These are phyloP conservation scores for Takifugu ocellatus DNA, from an alignment of 2,797 vertebrate genomes.

Conservation along the genomic window DNA sequence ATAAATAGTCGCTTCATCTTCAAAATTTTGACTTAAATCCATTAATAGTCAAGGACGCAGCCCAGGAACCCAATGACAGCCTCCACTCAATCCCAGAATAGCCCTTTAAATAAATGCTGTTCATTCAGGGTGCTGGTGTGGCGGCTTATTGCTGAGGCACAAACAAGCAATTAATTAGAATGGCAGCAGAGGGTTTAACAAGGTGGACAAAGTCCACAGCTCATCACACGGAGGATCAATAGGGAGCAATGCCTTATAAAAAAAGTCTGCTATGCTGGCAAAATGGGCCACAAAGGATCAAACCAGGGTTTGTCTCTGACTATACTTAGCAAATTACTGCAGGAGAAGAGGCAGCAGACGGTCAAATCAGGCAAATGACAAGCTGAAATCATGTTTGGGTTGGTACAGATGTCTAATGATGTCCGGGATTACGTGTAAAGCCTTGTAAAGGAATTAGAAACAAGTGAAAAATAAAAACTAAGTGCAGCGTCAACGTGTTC, in stretches of 20 bases:
- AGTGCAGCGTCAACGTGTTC: no score
- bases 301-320: background rate
- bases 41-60: background rate
- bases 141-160: slow-evolving; percentile 33
- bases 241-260: slow-evolving; percentile 30
- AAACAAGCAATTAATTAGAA: slow-evolving; percentile 36
- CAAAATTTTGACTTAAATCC: slow-evolving; percentile 10
- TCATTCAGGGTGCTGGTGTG: slow-evolving; percentile 27
- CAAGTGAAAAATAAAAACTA: no score
- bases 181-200: slow-evolving; percentile 35
- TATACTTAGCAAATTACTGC: no score
- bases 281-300: slow-evolving; percentile 13
- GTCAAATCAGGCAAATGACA: no score
- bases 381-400: no score
- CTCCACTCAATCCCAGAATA: slow-evolving; percentile 24
- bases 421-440: no score
- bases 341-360: no score
- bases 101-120: slow-evolving; percentile 10
- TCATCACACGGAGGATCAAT: slow-evolving; percentile 47
- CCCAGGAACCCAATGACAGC: slow-evolving; percentile 15
- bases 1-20: background rate
- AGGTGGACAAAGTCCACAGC: slow-evolving; percentile 30
- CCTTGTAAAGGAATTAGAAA: no score
- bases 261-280: slow-evolving; percentile 29
- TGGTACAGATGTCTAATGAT: no score